Evolutionary conservation across 2,113 vertebrate genomes (phyloP).

Genomic region (Bombycilla garrulus): DNA sequence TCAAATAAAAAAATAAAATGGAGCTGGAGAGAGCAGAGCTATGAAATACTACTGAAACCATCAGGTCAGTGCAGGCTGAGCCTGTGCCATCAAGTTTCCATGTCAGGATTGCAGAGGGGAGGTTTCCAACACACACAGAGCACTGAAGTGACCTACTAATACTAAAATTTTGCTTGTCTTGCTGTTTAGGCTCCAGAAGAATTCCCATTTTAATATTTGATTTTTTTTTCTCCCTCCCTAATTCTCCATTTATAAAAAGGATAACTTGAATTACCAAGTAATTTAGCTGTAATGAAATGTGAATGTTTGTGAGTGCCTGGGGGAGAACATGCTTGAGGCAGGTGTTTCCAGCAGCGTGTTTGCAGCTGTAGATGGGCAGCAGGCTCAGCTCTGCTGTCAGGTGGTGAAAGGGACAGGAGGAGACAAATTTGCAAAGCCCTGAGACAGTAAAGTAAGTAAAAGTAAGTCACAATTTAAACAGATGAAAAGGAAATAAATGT

Average conservation of each 20-base stretch:
- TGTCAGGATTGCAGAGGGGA: not conserved
- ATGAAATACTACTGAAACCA: not conserved
- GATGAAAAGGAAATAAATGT: constrained; percentile 58
- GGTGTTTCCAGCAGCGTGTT: not conserved
- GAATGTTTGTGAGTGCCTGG: not conserved
- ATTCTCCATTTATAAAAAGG: not conserved
- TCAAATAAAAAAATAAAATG: not conserved
- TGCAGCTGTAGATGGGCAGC: not conserved
- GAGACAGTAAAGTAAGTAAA: not conserved
- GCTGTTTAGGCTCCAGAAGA: not conserved
- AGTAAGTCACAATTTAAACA: constrained; percentile 8
- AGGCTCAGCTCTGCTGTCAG: not conserved
- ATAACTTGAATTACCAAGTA: not conserved
- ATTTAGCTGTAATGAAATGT: not conserved
- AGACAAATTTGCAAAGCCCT: not conserved
- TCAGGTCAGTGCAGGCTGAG: not conserved
- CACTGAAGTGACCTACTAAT: not conserved
- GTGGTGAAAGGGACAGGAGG: not conserved
- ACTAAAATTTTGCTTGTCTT: not conserved
- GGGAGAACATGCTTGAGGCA: not conserved
- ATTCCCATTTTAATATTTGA: accelerated
- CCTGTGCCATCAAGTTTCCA: not conserved
- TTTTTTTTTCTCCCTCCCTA: not conserved
- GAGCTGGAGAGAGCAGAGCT: not conserved
- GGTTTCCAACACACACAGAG: not conserved